Percentiles rank a stretch among this genome's conserved stretches.
phyloP scores from a whole-genome alignment of 2,888 invertebrate genomes.

The Gari tellinella region DNA sequence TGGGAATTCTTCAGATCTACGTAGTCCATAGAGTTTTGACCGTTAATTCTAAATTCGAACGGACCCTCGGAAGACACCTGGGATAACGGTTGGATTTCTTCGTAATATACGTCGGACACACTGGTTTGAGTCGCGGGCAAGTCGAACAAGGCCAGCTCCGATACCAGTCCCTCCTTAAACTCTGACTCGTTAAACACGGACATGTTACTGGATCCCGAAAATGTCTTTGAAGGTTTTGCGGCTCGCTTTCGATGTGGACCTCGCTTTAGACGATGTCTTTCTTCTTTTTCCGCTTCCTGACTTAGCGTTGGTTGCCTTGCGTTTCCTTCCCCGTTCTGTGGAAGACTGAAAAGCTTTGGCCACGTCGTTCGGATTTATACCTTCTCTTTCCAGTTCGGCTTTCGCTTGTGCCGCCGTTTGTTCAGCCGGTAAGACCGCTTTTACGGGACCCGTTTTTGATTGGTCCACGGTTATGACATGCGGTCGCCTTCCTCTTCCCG shows the following conservation, averaged over 20 bases:
- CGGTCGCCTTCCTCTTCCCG: conserved; percentile 29
- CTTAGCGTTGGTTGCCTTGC: too few relatives aligned
- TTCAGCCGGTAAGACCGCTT: conserved; percentile 29
- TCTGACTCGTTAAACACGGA: conserved; percentile 36
- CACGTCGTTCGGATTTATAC: conserved; percentile 27
- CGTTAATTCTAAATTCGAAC: conserved; percentile 17
- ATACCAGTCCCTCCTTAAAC: too few relatives aligned
- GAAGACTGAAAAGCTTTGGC: conserved; percentile 16
- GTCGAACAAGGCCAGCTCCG: conserved; percentile 33
- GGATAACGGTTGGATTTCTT: too few relatives aligned
- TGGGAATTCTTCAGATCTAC: too few relatives aligned
- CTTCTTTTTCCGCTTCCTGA: too few relatives aligned
- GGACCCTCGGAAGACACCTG: conserved; percentile 27
- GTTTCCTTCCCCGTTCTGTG: conserved; percentile 4
- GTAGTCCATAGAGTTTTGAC: too few relatives aligned
- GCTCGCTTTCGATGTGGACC: too few relatives aligned
- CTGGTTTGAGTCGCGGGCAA: conserved; percentile 4
- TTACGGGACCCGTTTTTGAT: conserved; percentile 15
- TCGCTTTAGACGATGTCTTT: too few relatives aligned
- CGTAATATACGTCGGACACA: neutral
- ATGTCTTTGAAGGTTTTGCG: conserved; percentile 14
- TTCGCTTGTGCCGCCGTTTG: conserved; percentile 31
- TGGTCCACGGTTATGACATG: conserved; percentile 24
- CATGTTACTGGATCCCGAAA: too few relatives aligned
- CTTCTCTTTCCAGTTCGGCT: conserved; percentile 33